These are phyloP conservation scores for Alitta virens DNA, from an alignment of 2,888 invertebrate genomes.

Conservation along the genomic window DNA sequence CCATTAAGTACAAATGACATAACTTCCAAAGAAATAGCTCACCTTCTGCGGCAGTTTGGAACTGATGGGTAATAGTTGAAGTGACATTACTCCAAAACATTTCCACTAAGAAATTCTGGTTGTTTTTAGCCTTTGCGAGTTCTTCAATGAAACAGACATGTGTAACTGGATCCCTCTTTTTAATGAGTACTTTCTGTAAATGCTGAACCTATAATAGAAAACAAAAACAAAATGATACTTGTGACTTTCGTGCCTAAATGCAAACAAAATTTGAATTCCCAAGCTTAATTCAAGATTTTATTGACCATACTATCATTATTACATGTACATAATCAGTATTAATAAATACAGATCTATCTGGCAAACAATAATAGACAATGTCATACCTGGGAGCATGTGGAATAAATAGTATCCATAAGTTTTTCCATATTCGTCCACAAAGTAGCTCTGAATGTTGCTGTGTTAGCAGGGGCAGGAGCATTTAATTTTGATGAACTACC, in stretches of 20 bases:
- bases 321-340: too few species aligned
- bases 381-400: slow-evolving; percentile 53
- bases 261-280: too few species aligned
- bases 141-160: slow-evolving; percentile 64
- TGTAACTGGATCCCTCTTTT: slow-evolving; percentile 60
- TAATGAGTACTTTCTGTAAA: slow-evolving; percentile 61
- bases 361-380: too few species aligned
- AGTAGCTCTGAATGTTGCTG: slow-evolving; percentile 65
- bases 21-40: slow-evolving; percentile 8
- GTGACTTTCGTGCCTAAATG: too few species aligned
- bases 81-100: slow-evolving; percentile 65
- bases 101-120: slow-evolving; percentile 33
- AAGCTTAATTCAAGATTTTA: too few species aligned
- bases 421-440: slow-evolving; percentile 89
- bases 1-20: too few species aligned
- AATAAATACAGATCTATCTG: too few species aligned
- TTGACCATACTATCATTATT: too few species aligned
- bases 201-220: slow-evolving; percentile 55
- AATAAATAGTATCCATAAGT: slow-evolving; percentile 69
- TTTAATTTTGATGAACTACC: slow-evolving; percentile 62
- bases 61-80: slow-evolving; percentile 57
- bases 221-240: slow-evolving; percentile 4
- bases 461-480: slow-evolving; percentile 63
- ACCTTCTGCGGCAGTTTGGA: slow-evolving; percentile 59
- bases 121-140: slow-evolving; percentile 39